Conservation (phyloP, 2,797 vertebrate genomes). For the Streptopelia turtur region DNA sequence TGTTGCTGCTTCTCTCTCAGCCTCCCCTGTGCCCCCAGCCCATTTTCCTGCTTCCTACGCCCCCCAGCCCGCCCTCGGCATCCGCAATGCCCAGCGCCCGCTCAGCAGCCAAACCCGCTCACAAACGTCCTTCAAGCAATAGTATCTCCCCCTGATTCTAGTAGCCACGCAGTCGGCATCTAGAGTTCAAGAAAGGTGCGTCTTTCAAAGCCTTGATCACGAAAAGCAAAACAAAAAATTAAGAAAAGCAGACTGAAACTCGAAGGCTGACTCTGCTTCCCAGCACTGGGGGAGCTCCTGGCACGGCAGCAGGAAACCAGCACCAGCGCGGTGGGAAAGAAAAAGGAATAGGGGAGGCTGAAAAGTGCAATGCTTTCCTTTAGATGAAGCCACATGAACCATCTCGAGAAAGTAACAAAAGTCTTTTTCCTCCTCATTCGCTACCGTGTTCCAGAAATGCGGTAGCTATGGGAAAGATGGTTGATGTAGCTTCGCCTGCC, state of each 20-base stretch:
- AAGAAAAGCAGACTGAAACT: neutral
- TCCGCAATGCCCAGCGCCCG: neutral
- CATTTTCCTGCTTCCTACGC: slow-evolving; percentile 16
- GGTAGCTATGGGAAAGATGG: neutral
- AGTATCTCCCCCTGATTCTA: neutral
- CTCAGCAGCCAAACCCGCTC: slow-evolving; percentile 42
- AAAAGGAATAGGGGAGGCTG: neutral
- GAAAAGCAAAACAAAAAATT: neutral
- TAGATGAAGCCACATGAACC: neutral
- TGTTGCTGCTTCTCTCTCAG: slow-evolving; percentile 23
- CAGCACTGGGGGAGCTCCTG: neutral
- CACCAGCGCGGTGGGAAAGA: neutral
- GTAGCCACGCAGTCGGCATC: neutral
- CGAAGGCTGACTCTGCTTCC: slow-evolving; percentile 6
- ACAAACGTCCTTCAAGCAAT: neutral
- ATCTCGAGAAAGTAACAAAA: neutral
- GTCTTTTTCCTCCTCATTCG: neutral
- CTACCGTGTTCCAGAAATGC: neutral
- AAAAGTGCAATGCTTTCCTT: neutral
- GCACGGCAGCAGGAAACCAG: neutral
- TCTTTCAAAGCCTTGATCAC: slow-evolving; percentile 32
- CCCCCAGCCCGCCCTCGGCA: slow-evolving; percentile 12
- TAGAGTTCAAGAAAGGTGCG: slow-evolving; percentile 16
- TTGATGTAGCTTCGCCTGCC: neutral
- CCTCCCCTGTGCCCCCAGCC: slow-evolving; percentile 1